Base-by-base conservation (phyloP, 2,797 vertebrate genomes). In the Chelidonichthys spinosus region DNA sequence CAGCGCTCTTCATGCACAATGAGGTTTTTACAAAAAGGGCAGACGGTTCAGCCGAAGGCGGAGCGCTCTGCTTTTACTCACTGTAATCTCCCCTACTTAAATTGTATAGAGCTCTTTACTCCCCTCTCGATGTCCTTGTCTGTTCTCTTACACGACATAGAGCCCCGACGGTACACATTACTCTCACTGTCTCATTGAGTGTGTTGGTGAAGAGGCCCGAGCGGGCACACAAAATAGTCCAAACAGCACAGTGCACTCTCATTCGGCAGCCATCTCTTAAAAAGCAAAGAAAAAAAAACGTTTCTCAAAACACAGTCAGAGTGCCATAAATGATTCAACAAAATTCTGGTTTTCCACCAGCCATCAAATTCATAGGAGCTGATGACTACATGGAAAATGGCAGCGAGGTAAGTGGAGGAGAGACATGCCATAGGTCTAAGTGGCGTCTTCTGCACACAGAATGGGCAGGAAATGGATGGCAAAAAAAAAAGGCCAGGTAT, bases 21-120 rank as follows among this genome's bases (percentile, higher is more conserved):
- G 61, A 72, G 68, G 25, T 25, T 25, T 56, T 72, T 11, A 74
- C 85, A 85, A 87, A 69, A 80, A 79, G 50, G 43, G 40, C 63
- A 79, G 71, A 82, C 69, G 59, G 76, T 78, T 83, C 76, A 77
- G 82, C 72, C 69, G 71, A 18, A 81, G 83, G 77, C 49, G 55
- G 50, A 79, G 63, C 76, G 46, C 9, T 40, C 42, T 55, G 70
- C 71, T 84, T 84, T 85, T 47, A 74, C 61, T 72, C 49, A 46
- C 69, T 58, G 63, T 74, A 58, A 82, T 83, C 68, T 73, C 52
- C 56, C 47, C 68, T 40, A 74, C 75, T 85, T 49, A 56, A 67
- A 67, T 25, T 71, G 58, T 68, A 67, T 37, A 63, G 40, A 68
- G 72, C 70, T 71, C 63, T 74, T 79, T 73, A 54, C 65, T 82